Evolutionary conservation across 2,888 invertebrate genomes (phyloP).

Genomic region (Neria commutata): DNA sequence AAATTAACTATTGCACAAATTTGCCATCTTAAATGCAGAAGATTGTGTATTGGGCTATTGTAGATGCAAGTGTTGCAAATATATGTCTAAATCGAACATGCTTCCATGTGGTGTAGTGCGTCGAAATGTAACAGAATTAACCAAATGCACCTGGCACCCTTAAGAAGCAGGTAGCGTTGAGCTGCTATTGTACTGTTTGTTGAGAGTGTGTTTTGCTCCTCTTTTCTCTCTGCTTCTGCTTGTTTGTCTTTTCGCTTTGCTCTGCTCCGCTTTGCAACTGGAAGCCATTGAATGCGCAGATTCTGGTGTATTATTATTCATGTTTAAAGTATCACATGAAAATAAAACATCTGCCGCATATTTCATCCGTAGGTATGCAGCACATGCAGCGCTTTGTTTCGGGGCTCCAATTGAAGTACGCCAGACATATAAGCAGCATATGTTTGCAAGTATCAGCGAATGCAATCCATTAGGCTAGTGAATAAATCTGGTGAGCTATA

Average conservation of each 20-base stretch:
- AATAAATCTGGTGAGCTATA: no score
- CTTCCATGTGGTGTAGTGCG: not conserved
- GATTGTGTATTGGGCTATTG: no score
- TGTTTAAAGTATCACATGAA: slow-evolving; percentile 23
- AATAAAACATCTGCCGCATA: slow-evolving; percentile 47
- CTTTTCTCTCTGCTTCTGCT: not conserved
- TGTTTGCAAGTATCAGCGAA: not conserved
- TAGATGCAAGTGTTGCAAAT: no score
- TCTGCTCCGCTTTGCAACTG: not conserved
- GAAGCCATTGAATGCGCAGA: not conserved
- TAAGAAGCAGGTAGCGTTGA: not conserved
- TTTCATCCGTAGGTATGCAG: not conserved
- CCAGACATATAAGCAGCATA: not conserved
- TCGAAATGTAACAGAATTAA: not conserved
- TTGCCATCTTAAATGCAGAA: no score
- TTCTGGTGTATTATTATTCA: not conserved
- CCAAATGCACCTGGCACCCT: not conserved
- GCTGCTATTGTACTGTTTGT: not conserved
- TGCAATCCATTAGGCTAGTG: not conserved
- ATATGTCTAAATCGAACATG: no score
- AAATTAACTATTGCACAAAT: no score
- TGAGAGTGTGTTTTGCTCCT: not conserved
- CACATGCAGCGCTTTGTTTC: not conserved
- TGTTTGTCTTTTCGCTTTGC: not conserved
- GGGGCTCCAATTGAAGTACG: not conserved